Evolutionary conservation across 1,140 invertebrate genomes (phyloP).

Genomic region (Apis florea): DNA sequence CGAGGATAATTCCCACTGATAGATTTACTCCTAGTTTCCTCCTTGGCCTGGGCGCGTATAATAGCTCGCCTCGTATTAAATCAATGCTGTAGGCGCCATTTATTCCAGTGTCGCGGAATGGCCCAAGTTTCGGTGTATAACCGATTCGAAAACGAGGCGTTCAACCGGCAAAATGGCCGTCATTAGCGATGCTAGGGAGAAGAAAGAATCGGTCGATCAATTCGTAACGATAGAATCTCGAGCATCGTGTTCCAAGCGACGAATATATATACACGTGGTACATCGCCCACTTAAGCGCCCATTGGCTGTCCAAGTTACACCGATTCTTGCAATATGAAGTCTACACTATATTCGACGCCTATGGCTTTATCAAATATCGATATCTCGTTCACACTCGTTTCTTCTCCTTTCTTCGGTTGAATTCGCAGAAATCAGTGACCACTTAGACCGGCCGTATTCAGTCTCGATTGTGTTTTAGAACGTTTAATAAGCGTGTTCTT

Average conservation of each 20-base stretch:
- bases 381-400: too few relatives aligned
- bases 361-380: too few relatives aligned
- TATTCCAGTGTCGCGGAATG: conserved; percentile 17
- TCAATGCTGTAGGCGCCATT: conserved; percentile 24
- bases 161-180: neutral
- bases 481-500: neutral
- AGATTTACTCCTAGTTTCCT: conserved; percentile 37
- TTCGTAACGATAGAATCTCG: conserved; percentile 1
- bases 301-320: too few relatives aligned
- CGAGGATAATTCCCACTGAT: conserved; percentile 36
- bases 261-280: too few relatives aligned
- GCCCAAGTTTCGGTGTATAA: conserved; percentile 14
- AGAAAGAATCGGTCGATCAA: neutral
- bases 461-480: neutral
- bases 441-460: too few relatives aligned
- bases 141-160: neutral
- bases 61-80: conserved; percentile 27
- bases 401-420: too few relatives aligned
- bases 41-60: conserved; percentile 8
- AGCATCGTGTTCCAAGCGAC: too few relatives aligned
- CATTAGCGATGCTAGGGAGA: conserved; percentile 11
- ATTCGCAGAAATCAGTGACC: too few relatives aligned
- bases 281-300: too few relatives aligned
- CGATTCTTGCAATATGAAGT: too few relatives aligned
- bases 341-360: too few relatives aligned